Base-by-base conservation (phyloP, 2,113 vertebrate species). In the Manacus vitellinus region DNA sequence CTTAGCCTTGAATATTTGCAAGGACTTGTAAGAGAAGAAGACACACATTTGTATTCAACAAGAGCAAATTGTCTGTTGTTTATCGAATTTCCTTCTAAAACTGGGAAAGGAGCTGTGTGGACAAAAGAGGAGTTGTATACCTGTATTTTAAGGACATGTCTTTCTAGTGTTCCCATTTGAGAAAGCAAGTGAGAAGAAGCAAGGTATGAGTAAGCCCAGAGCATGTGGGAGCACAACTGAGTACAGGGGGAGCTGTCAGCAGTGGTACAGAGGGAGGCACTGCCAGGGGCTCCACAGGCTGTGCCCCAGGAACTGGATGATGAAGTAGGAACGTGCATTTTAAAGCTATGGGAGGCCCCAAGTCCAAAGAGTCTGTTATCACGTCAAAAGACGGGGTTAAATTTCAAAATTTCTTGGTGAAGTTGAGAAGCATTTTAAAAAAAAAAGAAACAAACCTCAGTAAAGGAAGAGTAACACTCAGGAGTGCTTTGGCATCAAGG, bases 231-330 rank as follows among this genome's bases (percentile, higher is more conserved):
- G 3, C 41, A 31, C 46, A 35, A 33, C 35, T 56, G 66, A 41
- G 52, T 4, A 2, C 23, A 0, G 2, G 25, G 23, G 27, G 14
- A 61, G 47, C 10, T 39, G 41, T 37, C 39, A 37, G 7, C 56
- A 27, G n/a, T 25, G 46, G 23, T 35, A 27, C 20, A 55, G 39
- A 52, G 30, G 18, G 43, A 19, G 37, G 35, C 8, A 12, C 41
- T 28, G 23, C 65, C n/a, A 55, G 27, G 22, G 18, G 8, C 9
- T 47, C 20, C 46, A 14, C 20, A 18, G 17, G 21, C 1, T 12
- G 33, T 52, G 47, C 33, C 33, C 30, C 0, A 0, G 28, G 28
- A 80, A 21, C 7, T 11, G 52, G 44, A 8, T 22, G 37, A 28
- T 35, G 10, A 37, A 56, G 33, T 31, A 31, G 28, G 23, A 71